A percentile compares a stretch with the other conserved stretches of the same genome.
Evolutionary conservation across 2,888 invertebrate species (phyloP).

Genomic region (Ectropis crepuscularia): DNA sequence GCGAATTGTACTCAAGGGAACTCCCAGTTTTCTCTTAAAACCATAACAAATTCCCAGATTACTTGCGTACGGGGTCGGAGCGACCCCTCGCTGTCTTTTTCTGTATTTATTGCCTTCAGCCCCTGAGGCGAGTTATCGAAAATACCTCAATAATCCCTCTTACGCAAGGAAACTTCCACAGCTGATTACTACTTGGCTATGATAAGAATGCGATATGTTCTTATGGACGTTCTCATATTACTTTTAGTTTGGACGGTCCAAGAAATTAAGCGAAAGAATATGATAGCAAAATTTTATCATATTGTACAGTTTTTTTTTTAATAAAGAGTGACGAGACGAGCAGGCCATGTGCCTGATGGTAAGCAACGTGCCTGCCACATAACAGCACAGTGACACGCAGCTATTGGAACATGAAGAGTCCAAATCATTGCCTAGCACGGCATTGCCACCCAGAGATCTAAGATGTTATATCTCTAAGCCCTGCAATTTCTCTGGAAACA

Average conservation of each 20-base stretch:
- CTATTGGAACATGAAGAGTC: no score
- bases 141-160: slow-evolving; percentile 79
- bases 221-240: slow-evolving; percentile 51
- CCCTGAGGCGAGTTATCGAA: slow-evolving; percentile 81
- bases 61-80: slow-evolving; percentile 60
- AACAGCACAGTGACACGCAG: no score
- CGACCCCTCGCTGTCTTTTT: slow-evolving; percentile 65
- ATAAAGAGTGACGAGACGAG: no score
- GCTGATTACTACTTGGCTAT: slow-evolving; percentile 78
- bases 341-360: no score
- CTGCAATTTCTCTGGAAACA: no score
- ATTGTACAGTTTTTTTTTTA: background rate
- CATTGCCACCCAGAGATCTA: no score
- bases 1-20: slow-evolving; percentile 70
- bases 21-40: slow-evolving; percentile 73
- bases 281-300: background rate
- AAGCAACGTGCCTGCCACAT: no score
- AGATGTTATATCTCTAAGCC: no score
- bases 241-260: background rate
- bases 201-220: slow-evolving; percentile 61
- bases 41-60: slow-evolving; percentile 83
- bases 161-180: slow-evolving; percentile 77
- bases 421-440: no score
- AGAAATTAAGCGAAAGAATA: background rate
- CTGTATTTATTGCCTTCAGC: slow-evolving; percentile 79